Conservation (phyloP, 2,113 vertebrate species). For the Podarcis cretensis region DNA sequence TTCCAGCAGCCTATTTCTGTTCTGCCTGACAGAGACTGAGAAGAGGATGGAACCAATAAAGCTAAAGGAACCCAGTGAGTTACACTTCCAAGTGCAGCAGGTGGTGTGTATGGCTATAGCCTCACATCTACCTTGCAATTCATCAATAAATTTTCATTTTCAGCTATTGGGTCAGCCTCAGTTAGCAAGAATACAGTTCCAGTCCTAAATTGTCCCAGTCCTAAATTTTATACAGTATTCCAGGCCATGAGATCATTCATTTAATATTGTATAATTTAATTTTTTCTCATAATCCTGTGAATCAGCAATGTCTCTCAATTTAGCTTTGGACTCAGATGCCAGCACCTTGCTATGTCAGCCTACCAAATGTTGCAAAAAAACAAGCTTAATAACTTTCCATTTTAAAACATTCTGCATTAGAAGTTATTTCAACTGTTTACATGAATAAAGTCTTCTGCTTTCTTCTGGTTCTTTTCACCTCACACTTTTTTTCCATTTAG, state of each 20-base stretch:
- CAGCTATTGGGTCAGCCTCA: background rate
- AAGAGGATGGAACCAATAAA: background rate
- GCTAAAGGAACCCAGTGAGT: too few relatives aligned
- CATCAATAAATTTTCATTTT: background rate
- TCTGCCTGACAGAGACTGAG: background rate
- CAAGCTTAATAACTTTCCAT: too few relatives aligned
- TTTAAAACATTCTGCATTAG: background rate
- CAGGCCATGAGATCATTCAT: background rate
- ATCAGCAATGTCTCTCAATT: background rate
- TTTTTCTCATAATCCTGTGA: background rate
- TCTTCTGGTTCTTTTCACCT: background rate
- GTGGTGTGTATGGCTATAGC: background rate
- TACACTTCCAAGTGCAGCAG: background rate
- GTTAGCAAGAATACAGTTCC: background rate
- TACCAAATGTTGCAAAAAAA: background rate
- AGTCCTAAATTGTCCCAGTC: background rate
- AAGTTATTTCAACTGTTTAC: background rate
- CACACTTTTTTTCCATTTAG: slow-evolving; percentile 2
- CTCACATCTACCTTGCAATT: background rate
- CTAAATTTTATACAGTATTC: background rate
- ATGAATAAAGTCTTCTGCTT: background rate
- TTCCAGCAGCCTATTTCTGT: background rate
- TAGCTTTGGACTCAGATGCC: background rate
- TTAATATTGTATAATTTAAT: too few relatives aligned
- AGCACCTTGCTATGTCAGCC: background rate